phyloP scores from a whole-genome alignment of 2,113 vertebrate genomes.

The Stercorarius parasiticus region DNA sequence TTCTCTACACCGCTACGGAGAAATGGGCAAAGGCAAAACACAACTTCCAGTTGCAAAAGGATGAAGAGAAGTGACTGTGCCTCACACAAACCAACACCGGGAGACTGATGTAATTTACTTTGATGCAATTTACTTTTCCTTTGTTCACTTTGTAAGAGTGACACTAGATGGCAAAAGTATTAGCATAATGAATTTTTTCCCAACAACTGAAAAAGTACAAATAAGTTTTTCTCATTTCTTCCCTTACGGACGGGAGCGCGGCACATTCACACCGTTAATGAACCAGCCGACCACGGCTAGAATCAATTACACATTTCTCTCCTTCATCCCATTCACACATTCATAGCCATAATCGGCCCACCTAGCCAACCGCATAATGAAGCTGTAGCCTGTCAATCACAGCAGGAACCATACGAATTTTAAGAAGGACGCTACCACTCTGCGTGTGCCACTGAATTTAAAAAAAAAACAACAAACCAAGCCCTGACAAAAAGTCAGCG shows the following conservation, averaged over 20 bases:
- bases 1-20: background rate
- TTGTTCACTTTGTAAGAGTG: background rate
- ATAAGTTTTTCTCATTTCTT: slow-evolving; percentile 12
- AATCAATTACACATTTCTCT: slow-evolving; percentile 84
- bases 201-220: slow-evolving; percentile 41
- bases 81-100: slow-evolving; percentile 6
- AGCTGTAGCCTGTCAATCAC: slow-evolving; percentile 79
- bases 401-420: slow-evolving; percentile 60
- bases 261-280: slow-evolving; percentile 77
- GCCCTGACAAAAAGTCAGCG: slow-evolving; percentile 64
- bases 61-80: slow-evolving; percentile 19
- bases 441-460: slow-evolving; percentile 72
- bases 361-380: slow-evolving; percentile 77
- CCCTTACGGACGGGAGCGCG: background rate
- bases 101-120: background rate
- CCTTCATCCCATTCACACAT: slow-evolving; percentile 78
- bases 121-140: slow-evolving; percentile 32
- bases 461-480: slow-evolving; percentile 3
- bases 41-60: background rate
- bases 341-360: slow-evolving; percentile 76
- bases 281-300: slow-evolving; percentile 76
- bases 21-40: background rate
- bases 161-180: slow-evolving; percentile 9
- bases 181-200: slow-evolving; percentile 26
- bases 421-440: slow-evolving; percentile 65